Evolutionary conservation across 2,113 vertebrate genomes (phyloP), one percentile per base, ranked within the genome.

Genomic region (Bufo bufo): DNA sequence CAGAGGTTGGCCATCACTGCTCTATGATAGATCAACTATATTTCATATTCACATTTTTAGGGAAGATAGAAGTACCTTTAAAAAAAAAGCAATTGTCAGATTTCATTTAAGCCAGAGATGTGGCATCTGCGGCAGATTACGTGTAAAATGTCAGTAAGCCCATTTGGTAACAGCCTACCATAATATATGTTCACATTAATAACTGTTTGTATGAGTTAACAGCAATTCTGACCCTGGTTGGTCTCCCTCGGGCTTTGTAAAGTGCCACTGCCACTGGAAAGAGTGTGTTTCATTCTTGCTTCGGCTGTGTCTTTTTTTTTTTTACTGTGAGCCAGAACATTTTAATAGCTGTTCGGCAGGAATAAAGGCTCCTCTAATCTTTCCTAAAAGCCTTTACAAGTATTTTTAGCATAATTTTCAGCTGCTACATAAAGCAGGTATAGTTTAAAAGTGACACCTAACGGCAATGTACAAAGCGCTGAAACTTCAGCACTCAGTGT

Each of bases 331-430:
- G 84, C 43, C 71, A 75, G 56, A 85, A 61, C 71, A 61, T 16
- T 85, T 85, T 49, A 85, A 77, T 50, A 77, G 50, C 33, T 77
- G 49, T 74, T 85, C 77, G 54, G 71, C 72, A 85, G 33, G 19
- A 74, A 77, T 74, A 85, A 74, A 75, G 50, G 12, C 56, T 85
- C n/a, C 50, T 61, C 56, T 85, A 69, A 77, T 75, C 43, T 85
- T 77, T 77, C 52, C 84, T 77, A 56, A 77, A 85, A 85, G 84
- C 84, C 49, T 75, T 61, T 58, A 61, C 84, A 85, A 77, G 50
- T 0, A 69, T 74, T 77, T 77, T 69, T 17, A 77, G 58, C 33
- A 45, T 75, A 16, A 75, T 85, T 77, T 74, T 59, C 43, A 49
- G 9, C 33, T 61, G 56, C 52, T 49, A 61, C 84, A 77, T 77